Base-by-base conservation (phyloP, 2,888 invertebrate species). In the Ochropleura plecta region DNA sequence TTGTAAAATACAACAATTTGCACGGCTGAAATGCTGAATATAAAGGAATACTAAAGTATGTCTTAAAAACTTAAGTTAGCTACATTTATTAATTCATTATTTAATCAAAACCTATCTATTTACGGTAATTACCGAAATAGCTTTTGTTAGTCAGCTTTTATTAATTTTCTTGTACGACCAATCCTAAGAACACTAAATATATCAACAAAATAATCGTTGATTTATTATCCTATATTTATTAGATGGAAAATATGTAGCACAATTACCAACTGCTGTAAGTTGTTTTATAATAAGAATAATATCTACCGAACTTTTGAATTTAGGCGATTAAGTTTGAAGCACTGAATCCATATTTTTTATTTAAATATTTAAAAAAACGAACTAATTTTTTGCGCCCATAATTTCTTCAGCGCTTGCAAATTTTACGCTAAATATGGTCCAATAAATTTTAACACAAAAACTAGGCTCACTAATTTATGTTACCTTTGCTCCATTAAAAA, bases 401-500 rank as follows among this genome's bases (percentile, higher is more conserved):
- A 64, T 70, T 59, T 73, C 16, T 49, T 20, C 40, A 65, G 16
- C 7, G 48, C 48, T 68, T 14, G 14, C 64, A 55, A 79, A 82
- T 85, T 71, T 77, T 40, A 68, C 84, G 69, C 64, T 69, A 65
- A 85, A 73, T 79, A 62, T 20, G 46, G 9, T 16, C 10, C 46
- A 71, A 85, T 78, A 81, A 83, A 78, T 78, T 57, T 67, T 3
- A 67, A 46, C 6, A 9, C 57, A 78, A 68, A 83, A 83, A 76
- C 65, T 73, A 76, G 60, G 42, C 70, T 57, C 62, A 60, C 10
- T 70, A 76, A 77, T 79, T 60, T 46, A 78, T 65, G 20, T 70
- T 73, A 79, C 64, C 48, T 74, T 76, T 77, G 68, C 69, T 49
- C 62, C 81, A 70, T 69, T 82, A 73, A 70, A 76, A 82, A 83